Percentiles rank a stretch among this genome's conserved stretches.
Conservation (phyloP, 2,113 vertebrate genomes). For the Heterotilapia buettikoferi region DNA sequence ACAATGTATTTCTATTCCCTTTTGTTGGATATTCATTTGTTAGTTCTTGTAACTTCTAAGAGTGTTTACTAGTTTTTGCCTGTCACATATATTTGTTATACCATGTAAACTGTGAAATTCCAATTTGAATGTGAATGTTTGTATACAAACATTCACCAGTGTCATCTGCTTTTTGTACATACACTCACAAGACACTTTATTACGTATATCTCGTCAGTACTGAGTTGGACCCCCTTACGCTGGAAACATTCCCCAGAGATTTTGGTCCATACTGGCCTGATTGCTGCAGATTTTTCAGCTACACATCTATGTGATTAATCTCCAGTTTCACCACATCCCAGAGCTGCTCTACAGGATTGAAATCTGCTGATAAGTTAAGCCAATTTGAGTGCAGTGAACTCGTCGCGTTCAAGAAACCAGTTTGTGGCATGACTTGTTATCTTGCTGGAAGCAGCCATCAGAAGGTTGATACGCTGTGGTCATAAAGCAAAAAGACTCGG, state of each 20-base stretch:
- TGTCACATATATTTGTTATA: no score
- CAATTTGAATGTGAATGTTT: no score
- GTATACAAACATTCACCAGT: neutral
- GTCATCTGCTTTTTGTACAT: neutral
- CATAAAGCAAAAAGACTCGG: neutral
- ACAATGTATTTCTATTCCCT: no score
- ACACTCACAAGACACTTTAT: neutral
- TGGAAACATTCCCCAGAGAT: neutral
- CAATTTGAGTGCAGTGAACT: neutral
- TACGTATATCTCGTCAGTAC: neutral
- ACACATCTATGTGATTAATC: neutral
- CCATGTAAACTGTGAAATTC: no score
- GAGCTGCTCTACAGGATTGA: neutral
- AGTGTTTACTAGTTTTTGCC: no score
- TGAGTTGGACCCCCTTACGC: accelerated
- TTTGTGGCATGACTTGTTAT: neutral
- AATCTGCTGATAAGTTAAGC: neutral
- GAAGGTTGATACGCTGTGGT: neutral
- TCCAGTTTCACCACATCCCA: neutral
- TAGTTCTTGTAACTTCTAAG: no score
- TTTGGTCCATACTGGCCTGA: neutral
- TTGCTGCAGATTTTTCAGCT: neutral
- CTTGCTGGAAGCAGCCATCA: neutral
- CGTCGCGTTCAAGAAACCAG: accelerated
- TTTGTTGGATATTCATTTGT: no score